A percentile compares a stretch with the other conserved stretches of the same genome.
These are phyloP conservation scores for Neoscelio sp. DNA, from an alignment of 2,888 invertebrate species.

Conservation along the genomic window DNA sequence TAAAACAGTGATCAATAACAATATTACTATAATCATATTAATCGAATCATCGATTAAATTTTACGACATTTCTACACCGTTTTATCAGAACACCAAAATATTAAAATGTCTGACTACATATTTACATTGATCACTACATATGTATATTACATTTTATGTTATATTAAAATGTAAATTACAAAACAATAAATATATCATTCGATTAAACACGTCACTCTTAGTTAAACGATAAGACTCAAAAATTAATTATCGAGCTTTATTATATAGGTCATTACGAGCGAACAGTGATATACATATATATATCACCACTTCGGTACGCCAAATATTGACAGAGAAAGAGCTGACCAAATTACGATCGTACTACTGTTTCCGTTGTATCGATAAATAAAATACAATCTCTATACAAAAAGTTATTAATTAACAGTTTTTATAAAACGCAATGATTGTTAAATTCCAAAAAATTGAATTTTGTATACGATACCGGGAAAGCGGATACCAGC, in stretches of 20 bases:
- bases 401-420: slow-evolving; percentile 16
- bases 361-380: neutral
- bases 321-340: slow-evolving; percentile 47
- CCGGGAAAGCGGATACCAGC: neutral
- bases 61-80: too few relatives aligned
- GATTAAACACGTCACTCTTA: neutral
- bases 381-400: slow-evolving; percentile 18
- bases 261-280: slow-evolving; percentile 35
- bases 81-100: too few relatives aligned
- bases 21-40: too few relatives aligned
- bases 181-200: too few relatives aligned
- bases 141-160: too few relatives aligned
- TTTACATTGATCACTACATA: too few relatives aligned
- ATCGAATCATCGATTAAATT: too few relatives aligned
- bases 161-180: too few relatives aligned
- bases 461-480: neutral
- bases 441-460: neutral
- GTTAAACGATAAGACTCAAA: slow-evolving; percentile 24
- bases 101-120: too few relatives aligned
- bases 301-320: slow-evolving; percentile 25
- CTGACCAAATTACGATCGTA: slow-evolving; percentile 25
- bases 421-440: neutral
- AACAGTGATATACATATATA: slow-evolving; percentile 37
- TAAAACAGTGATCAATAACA: too few relatives aligned
- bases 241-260: slow-evolving; percentile 38